Base-by-base conservation (phyloP, 2,888 invertebrate species). In the Zaprionus lineosus region DNA sequence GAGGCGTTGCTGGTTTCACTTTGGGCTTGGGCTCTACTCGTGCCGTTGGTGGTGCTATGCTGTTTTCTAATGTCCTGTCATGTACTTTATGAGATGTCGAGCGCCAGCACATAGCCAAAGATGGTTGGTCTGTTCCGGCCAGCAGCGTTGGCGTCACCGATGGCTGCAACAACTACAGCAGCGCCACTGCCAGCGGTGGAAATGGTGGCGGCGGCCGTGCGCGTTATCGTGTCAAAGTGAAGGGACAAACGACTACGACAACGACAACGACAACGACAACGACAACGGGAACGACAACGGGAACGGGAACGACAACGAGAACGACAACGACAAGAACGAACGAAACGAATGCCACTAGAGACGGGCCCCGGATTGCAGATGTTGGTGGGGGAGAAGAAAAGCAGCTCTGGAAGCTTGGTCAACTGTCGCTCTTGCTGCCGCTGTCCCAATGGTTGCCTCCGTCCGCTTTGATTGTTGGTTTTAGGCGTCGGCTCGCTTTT, bases 41-140 rank as follows among this genome's bases (percentile, higher is more conserved):
- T 16, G 37, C 41, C 33, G 24, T 15, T 59, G 52, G 58, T 56
- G 57, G 67, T 73, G 36, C 55, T 48, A 65, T 84, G 77, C 58
- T 72, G 64, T 79, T 82, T 78, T 81, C 86, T 83, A 83, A 86
- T 84, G 84, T 83, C 86, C 83, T 86, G 83, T 83, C 83, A 83
- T 83, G 83, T 83, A 75, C 82, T 83, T 83, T 83, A 86, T 82
- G 83, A 83, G 86, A 86, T 83, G 82, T 78, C 84, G 84, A 83
- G 81, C 83, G 62, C 70, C 75, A 83, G 81, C 79, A 66, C 78
- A 73, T 61, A 73, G 79, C 76, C 85, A 83, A 78, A 83, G 85
- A 84, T 84, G 83, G 74, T 64, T 75, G 67, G 52, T 48, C 39
- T 64, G 59, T 65, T 52, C 31, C 40, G 67, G 57, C 57, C 50